Base-by-base conservation (phyloP, 2,888 invertebrate genomes). In the Diarsia brunnea region DNA sequence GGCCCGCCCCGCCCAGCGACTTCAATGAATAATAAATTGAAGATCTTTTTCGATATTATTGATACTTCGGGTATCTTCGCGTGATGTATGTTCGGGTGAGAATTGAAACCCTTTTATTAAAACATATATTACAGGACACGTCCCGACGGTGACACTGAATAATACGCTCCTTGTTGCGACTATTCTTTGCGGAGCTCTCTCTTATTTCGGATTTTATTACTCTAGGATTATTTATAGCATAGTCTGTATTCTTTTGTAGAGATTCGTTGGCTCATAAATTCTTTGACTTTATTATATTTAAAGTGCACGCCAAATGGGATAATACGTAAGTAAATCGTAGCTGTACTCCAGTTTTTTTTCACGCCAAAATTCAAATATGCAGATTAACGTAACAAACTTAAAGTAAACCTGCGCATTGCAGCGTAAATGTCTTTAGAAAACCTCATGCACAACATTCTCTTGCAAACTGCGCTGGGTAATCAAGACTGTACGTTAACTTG, bases 51-150 rank as follows among this genome's bases (percentile, higher is more conserved):
- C 92, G 93, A 93, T 95, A 95, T 95, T 95, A 95, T 95, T 95
- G 95, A 95, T 95, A 95, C 94, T 94, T 92, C 89, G 95, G 94
- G 93, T 92, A 93, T 94, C 92, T 92, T 88, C 90, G 86, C 85
- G 93, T 95, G 95, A 95, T 95, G 92, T 95, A 96, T 94, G 95
- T 93, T 92, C 92, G 93, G 94, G 93, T 92, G 94, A 92, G 94
- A 95, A 94, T 95, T 95, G 95, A 94, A 95, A 95, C 95, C 95
- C 95, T 96, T 96, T 96, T 96, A 96, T 96, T 96, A 96, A 96
- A 95, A 95, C 96, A 96, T 96, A 96, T 95, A 96, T 96, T 96
- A 96, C 91, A 90, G 91, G 92, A 93, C 95, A 92, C 96, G 95
- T 93, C 95, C 91, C 92, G 95, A 86, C 89, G 86, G 91, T 95